Base-by-base conservation (phyloP, 2,888 invertebrate genomes). In the Acleris literana region DNA sequence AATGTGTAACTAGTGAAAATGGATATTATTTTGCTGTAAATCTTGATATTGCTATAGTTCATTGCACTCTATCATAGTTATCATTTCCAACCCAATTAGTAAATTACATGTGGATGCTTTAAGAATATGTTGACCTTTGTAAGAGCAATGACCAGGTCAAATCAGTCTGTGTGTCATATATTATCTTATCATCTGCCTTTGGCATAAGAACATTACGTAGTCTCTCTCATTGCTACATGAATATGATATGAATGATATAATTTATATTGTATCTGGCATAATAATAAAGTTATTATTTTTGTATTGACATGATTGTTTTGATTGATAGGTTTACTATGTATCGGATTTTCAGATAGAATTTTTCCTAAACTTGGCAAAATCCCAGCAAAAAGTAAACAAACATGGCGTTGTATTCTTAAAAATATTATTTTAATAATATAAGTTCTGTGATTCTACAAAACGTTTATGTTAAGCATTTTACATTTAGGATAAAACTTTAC, bases 61-160 rank as follows among this genome's bases (percentile, higher is more conserved):
- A 65, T 51, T 61, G 60, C 51, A 44, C 65, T 44, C 16, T 57
- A 25, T 17, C 17, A 51, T 17, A 56, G 61, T 61, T 46, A 52
- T 53, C 18, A 43, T 43, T 51, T 49, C 44, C 46, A 52, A 62
- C 52, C 39, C 25, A 54, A 54, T 29, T 29, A 58, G 25, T 16
- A 43, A 53, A 48, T 43, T 25, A 51, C 51, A 61, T 48, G 39
- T 49, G 52, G 57, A 52, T 64, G 66, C 51, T 64, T 22, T 58
- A 53, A 66, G 74, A 69, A 69, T 75, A 74, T 72, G 71, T 71
- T 68, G 69, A 71, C 67, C 71, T 64, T 69, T 68, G 65, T n/a
- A 63, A 78, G 80, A 81, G 76, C 80, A 82, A 74, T 78, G 81
- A 80, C 76, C 82, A 74, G 83, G 86, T 87, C 85, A 88, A 53